Evolutionary conservation across 2,888 invertebrate genomes (phyloP), one percentile per base, ranked within the genome.

Genomic region (Nymphalis c-album): DNA sequence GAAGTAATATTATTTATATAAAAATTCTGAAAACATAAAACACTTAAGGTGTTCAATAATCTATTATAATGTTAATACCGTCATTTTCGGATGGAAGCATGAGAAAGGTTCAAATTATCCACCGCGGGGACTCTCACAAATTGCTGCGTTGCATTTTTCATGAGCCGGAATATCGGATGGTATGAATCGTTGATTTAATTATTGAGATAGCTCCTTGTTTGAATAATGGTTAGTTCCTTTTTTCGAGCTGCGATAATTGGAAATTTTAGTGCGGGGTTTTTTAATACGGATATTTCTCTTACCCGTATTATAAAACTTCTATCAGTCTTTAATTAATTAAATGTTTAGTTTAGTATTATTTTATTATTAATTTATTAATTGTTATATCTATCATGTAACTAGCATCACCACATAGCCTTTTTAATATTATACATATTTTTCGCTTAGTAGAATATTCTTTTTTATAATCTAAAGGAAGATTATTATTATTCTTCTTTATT

Each of bases 181-280:
- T 84, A 86, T 86, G 88, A 90, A 88, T 89, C 81, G 83, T 80
- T 87, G 87, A 91, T 90, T 90, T 87, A 89, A 91, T 91, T 91
- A 90, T 86, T 83, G 82, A 81, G 84, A 88, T 87, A 82, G 85
- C 77, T 63, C 60, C 40, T 53, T 47, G 64, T 64, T 64, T 63
- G 60, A 57, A 65, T 50, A 60, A 58, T 59, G 58, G 53, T 53
- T 65, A 48, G 26, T 46, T 60, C 26, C 17, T 20, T 60, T 46
- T n/a, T n/a, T 46, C 45, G 31, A 18, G 26, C 17, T 16, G 13
- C 51, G 51, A 63, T 67, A 63, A 67, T 63, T 58, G 59, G 22
- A 51, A 51, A 26, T 51, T 22, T 51, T 22, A 40, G 20, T 26
- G 16, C 22, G 22, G 22, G 6, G 26, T 31, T 31, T 31, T 31